Evolutionary conservation across 1,140 invertebrate genomes (phyloP), one percentile per base, ranked within the genome.

Genomic region (Camponotus floridanus): DNA sequence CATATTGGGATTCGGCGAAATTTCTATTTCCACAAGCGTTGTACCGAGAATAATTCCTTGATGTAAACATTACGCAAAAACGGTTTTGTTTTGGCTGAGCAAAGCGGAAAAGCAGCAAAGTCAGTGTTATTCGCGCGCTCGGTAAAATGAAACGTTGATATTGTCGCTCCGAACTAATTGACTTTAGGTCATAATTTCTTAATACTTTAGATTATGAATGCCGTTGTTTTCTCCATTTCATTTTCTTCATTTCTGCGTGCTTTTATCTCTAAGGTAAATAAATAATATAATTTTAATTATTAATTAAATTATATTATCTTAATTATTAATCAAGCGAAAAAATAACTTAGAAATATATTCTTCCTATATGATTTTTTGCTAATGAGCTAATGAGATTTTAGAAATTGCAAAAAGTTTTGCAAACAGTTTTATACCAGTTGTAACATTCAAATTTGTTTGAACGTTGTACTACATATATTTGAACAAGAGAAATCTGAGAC

Each of bases 41-140:
- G 7, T 33, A 11, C 26, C 2, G 8, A 1, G 45, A 84, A 57
- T 61, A 68, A 42, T 68, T 21, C 21, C 42, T 26, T 3, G n/a
- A 57, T 57, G 86, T 85, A 88, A 88, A 88, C 70, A 74, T 73
- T 21, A n/a, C 45, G 18, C 31, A 70, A 88, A 88, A 85, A 85
- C 73, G 81, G 21, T 61, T 88, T 6, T 39, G 13, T 71, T 39
- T 70, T 33, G 45, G 7, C 0, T 9, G 65, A 48, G 79, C 36
- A 21, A 71, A 65, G 65, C 64, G 48, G 57, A 68, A 88, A 88
- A 83, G 70, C 48, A 59, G n/a, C 51, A n/a, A 9, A 57, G 13
- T 51, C n/a, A 18, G 26, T 55, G 31, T 68, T 51, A 70, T 57
- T 80, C 18, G 48, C 31, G n/a, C 45, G 45, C 21, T 26, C 13